These are phyloP conservation scores for Brevimyrus niger DNA, from an alignment of 2,113 vertebrate species.

Conservation along the genomic window DNA sequence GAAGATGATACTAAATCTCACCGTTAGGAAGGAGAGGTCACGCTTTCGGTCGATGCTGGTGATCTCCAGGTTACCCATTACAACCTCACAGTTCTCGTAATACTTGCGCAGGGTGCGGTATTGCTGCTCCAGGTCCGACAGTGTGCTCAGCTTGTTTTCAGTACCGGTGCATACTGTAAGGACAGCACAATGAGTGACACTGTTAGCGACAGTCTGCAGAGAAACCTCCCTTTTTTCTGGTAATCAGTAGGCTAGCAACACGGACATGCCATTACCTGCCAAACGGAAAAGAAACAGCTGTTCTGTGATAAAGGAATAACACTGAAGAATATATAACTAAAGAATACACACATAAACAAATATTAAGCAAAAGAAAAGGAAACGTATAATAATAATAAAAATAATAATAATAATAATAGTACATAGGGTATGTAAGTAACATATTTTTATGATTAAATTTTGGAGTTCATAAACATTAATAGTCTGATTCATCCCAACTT, in stretches of 20 bases:
- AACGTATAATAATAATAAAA: background rate
- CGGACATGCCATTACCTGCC: background rate
- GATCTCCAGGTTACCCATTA: conserved; percentile 99
- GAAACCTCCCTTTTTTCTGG: background rate
- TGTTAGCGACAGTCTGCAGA: background rate
- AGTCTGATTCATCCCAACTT: background rate
- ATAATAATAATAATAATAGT: background rate
- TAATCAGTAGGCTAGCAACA: background rate
- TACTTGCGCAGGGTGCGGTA: conserved; percentile 91
- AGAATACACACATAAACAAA: background rate
- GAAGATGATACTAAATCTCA: conserved; percentile 42
- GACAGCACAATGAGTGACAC: conserved; percentile 7
- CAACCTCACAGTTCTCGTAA: conserved; percentile 97
- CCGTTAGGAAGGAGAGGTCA: conserved; percentile 90
- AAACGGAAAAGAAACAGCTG: background rate
- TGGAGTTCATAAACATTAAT: background rate
- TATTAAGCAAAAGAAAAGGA: background rate
- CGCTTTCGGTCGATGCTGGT: conserved; percentile 93
- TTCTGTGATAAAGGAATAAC: background rate
- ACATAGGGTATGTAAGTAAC: background rate
- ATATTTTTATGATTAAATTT: background rate
- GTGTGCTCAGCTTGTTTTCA: conserved; percentile 93
- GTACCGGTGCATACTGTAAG: conserved; percentile 87
- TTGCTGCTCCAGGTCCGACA: conserved; percentile 94
- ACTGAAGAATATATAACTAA: background rate